phyloP scores from a whole-genome alignment of 2,797 vertebrate species.

The Rhabdophis nuchalis region DNA sequence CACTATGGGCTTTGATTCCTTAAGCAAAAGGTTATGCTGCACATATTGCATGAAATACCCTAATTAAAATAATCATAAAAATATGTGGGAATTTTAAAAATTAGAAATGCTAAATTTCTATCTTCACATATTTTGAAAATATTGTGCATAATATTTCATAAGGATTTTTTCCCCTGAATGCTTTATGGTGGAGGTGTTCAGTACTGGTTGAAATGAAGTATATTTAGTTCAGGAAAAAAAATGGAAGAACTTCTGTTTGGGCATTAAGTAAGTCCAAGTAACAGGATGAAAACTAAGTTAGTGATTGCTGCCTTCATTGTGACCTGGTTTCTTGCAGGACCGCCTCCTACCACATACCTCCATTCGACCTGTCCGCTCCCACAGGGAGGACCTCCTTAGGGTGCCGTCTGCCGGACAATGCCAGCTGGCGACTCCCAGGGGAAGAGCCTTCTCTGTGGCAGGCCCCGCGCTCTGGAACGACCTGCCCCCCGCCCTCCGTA shows the following conservation, averaged over 20 bases:
- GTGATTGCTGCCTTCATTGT: neutral
- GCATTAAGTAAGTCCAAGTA: neutral
- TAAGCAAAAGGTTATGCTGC: slow-evolving; percentile 2
- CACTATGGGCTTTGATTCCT: slow-evolving; percentile 5
- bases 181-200: neutral
- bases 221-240: neutral
- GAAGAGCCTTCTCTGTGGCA: no score
- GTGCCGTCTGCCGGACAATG: no score
- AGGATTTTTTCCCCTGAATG: neutral
- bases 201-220: neutral
- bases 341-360: no score
- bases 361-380: no score
- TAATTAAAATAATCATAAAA: neutral
- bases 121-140: neutral
- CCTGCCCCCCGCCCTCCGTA: no score
- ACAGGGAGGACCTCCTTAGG: no score
- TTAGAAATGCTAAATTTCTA: neutral
- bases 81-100: neutral
- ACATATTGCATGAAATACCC: neutral
- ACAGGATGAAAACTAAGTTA: neutral
- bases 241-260: neutral
- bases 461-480: no score
- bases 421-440: no score
- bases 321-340: no score
- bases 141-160: neutral